Evolutionary conservation across 2,797 vertebrate species (phyloP), one percentile per base, ranked within the genome.

Genomic region (Lepus oiostolus): DNA sequence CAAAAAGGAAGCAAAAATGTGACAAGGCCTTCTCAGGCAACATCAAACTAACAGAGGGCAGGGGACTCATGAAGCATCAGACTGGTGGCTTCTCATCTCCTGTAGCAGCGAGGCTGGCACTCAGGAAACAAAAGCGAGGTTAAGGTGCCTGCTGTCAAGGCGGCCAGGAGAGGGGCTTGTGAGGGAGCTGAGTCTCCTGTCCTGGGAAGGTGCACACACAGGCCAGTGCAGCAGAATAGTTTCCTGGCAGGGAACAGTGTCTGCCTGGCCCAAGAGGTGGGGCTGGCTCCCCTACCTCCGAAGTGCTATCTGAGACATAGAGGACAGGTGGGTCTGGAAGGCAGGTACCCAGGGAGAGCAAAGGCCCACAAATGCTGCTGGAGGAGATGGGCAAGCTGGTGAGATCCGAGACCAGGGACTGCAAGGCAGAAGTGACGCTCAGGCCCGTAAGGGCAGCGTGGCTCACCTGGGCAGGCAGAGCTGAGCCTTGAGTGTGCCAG

Each of bases 401-500:
- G 10, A 24, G 58, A 50, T 11, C 30, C 5, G 17, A 28, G 35
- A 4, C 19, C 4, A 6, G 11, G 47, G 42, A 32, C 72, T 30
- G 13, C 68, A 28, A 14, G 32, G 32, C n/a, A 26, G 10, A 82
- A 63, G 21, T 26, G 4, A 47, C 42, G 8, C 42, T 47, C 42
- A 47, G 42, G 42, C 42, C 42, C 42, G 42, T 47, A 47, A 47
- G 42, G 42, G 42, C 8, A 47, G 42, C 42, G 42, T 47, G 42
- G 42, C 42, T 47, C 42, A 9, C 42, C 42, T 47, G 42, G 42
- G 42, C 42, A 47, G 42, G 42, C 42, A 47, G 42, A 47, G 42
- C 72, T 2, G 14, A 21, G 60, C 16, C 9, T 24, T 0, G 2
- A 4, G n/a, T 14, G n/a, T 32, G 19, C 52, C 16, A n/a, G 52